These are phyloP conservation scores for Cinclus mexicanus DNA, from an alignment of 2,113 vertebrate genomes.

Conservation along the genomic window DNA sequence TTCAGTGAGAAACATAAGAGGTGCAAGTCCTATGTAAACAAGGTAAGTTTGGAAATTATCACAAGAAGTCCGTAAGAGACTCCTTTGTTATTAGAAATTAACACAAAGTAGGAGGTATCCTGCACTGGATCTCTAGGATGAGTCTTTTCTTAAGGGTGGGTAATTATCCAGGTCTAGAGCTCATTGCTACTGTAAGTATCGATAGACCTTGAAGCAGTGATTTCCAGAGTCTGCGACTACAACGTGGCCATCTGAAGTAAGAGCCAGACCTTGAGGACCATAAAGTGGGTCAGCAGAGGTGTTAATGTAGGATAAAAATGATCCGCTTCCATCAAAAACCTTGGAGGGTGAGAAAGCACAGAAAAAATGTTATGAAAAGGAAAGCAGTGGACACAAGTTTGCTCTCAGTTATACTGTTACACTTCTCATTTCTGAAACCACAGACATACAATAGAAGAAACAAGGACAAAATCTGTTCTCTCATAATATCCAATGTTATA, in stretches of 20 bases:
- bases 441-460: not conserved
- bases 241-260: conserved; percentile 94
- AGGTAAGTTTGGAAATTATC: conserved; percentile 73
- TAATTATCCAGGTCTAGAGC: not conserved
- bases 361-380: not conserved
- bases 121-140: conserved; percentile 4
- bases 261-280: conserved; percentile 93
- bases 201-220: conserved; percentile 98
- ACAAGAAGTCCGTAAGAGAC: conserved; percentile 58
- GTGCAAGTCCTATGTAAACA: conserved; percentile 75
- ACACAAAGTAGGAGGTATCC: conserved; percentile 63
- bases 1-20: conserved; percentile 66
- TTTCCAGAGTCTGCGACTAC: conserved; percentile 98
- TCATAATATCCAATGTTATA: not conserved
- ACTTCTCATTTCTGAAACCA: not conserved
- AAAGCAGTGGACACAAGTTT: not conserved
- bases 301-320: conserved; percentile 97
- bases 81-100: conserved; percentile 62
- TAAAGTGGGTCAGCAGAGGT: conserved; percentile 97
- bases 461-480: not conserved
- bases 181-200: conserved; percentile 87
- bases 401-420: not conserved
- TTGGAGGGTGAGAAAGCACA: conserved; percentile 61
- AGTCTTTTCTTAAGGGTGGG: conserved; percentile 50
- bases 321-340: conserved; percentile 98